Base-by-base conservation (phyloP, 2,113 vertebrate species). In the Cepphus grylle region DNA sequence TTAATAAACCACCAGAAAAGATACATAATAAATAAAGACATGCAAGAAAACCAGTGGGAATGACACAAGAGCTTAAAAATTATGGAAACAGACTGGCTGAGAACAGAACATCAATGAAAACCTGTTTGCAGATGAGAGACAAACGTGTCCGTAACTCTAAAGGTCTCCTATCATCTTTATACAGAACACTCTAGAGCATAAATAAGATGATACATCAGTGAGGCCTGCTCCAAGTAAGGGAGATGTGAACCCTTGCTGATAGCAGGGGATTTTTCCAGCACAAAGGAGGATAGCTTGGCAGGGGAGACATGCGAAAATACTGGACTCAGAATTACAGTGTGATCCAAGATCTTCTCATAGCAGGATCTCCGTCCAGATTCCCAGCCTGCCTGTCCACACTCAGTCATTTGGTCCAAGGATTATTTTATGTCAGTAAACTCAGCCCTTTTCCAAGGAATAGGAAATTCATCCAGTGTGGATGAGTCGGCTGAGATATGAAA, bases 161-260 rank as follows among this genome's bases (percentile, higher is more conserved):
- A 94, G 66, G 45, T 74, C 69, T 91, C 56, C 59, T 38, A 69
- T 78, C 86, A 91, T 84, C 93, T 94, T 69, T 91, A 58, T 87
- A 87, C 91, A 92, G 91, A 85, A 40, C 89, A 72, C 74, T 73
- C 45, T 25, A 34, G 40, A 93, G 86, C 7, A 2, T 87, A 91
- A 95, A 91, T 94, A 94, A 89, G 34, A 86, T 63, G 61, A 92
- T 53, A 83, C 18, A 8, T 94, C 84, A 91, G 40, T 29, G 36
- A 82, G 56, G 59, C 63, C 72, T 85, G 66, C 84, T 96, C 93
- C 94, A 95, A 97, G 86, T 93, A 78, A 96, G 96, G 86, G 90
- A 96, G 88, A 96, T 45, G 83, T 94, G 86, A 95, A 85, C 65
- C 23, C 62, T 87, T 17, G 3, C 84, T 97, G 91, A 95, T 91